phyloP scores from a whole-genome alignment of 1,140 invertebrate species.

The Meloidogyne hapla region DNA sequence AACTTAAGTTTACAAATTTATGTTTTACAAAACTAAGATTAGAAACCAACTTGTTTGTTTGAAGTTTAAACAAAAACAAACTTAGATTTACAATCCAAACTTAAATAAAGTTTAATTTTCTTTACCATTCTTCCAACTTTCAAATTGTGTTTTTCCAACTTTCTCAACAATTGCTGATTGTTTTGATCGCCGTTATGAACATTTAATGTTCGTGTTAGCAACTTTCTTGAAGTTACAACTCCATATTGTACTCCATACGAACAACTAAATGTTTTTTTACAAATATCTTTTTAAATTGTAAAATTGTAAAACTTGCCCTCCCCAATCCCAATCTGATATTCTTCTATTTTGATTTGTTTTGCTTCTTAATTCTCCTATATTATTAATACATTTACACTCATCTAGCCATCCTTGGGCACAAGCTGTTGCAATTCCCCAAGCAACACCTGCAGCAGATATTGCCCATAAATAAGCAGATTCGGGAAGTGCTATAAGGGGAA shows the following conservation, averaged over 20 bases:
- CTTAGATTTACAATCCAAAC: not conserved
- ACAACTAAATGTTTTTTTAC: conserved; percentile 28
- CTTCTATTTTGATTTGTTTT: not conserved
- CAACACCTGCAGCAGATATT: conserved; percentile 56
- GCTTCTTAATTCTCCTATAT: conserved; percentile 2
- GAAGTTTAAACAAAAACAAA: too few species aligned
- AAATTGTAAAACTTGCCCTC: conserved; percentile 3
- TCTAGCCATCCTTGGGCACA: conserved; percentile 57
- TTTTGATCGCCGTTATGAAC: conserved; percentile 14
- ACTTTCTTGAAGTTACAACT: conserved; percentile 51
- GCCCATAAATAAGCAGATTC: conserved; percentile 60
- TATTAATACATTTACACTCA: conserved; percentile 51
- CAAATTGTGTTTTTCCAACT: conserved; percentile 60
- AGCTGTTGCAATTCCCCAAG: conserved; percentile 59
- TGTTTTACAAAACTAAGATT: too few species aligned
- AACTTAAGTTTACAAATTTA: not conserved
- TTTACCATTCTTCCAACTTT: conserved; percentile 59
- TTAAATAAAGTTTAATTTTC: not conserved
- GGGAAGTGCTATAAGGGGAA: conserved; percentile 41
- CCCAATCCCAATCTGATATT: conserved; percentile 36
- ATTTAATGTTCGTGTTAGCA: conserved; percentile 47
- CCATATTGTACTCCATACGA: conserved; percentile 60
- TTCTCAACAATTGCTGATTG: conserved; percentile 28
- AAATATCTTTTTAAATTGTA: not conserved
- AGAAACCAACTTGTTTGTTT: too few species aligned